Base-by-base conservation (phyloP, 2,113 vertebrate species). In the Rhinolophus sinicus region DNA sequence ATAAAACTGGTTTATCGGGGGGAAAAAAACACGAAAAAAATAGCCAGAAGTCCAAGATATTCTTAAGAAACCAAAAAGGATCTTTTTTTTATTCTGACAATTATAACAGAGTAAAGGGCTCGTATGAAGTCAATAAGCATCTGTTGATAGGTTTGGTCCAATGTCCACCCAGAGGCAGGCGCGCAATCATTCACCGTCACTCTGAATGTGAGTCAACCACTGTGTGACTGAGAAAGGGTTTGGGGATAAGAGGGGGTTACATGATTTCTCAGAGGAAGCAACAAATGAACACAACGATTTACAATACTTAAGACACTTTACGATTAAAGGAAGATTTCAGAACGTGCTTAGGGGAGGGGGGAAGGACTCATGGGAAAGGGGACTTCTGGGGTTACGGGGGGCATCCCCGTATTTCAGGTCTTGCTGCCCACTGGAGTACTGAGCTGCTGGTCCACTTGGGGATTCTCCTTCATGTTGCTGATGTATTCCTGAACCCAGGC, bases 401-500 rank as follows among this genome's bases (percentile, higher is more conserved):
- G 16, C 8, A 16, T 33, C 16, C 9, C 3, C 24, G 21, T 82
- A 13, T n/a, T 15, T 80, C 1, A 26, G 0, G 21, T 88, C 50
- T 30, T 58, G 69, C 8, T 64, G 22, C 18, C 47, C 24, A 4
- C 5, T 30, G 38, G 56, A 10, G 21, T 26, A 3, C 35, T 30
- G 35, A 56, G 14, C 3, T 12, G 15, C 52, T 16, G n/a, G 12
- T 2, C 30, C 6, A 0, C 64, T 98, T 95, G 97, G 38, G 54
- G 3, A 24, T 89, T 96, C 24, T 38, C 6, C 54, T 94, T 8
- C 65, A 93, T 56, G 11, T 33, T 18, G 3, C 11, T 28, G 93
- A 92, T 85, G 21, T 89, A 80, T 6, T 93, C 1, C 73, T 81
- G 87, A 24, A 97, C 82, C 82, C 82, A 94, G 44, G 14, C 3